A percentile compares a stretch with the other conserved stretches of the same genome.
phyloP scores from a whole-genome alignment of 2,888 invertebrate species.

The Drosophila aldrichi region DNA sequence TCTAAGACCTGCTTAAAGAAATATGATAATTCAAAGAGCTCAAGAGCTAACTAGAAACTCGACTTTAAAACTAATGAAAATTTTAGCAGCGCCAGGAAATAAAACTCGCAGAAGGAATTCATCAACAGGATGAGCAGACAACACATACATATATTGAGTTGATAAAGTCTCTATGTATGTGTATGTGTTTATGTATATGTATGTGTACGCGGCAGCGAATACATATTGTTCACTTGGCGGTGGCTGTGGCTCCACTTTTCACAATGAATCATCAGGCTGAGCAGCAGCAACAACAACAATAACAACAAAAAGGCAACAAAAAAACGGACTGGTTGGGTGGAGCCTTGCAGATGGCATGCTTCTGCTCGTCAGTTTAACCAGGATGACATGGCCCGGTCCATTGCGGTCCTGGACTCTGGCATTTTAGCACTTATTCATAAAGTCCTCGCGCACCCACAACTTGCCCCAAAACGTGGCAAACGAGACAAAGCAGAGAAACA shows the following conservation, averaged over 20 bases:
- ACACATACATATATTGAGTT: constrained; percentile 57
- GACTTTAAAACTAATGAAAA: constrained; percentile 6
- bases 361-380: constrained; percentile 85
- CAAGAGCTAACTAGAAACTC: background rate
- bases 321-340: background rate
- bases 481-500: constrained; percentile 25
- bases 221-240: constrained; percentile 57
- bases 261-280: constrained; percentile 75
- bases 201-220: constrained; percentile 31
- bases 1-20: background rate
- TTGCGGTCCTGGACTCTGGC: constrained; percentile 83
- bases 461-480: constrained; percentile 68
- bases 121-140: constrained; percentile 60
- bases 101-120: constrained; percentile 38
- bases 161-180: constrained; percentile 31
- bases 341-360: constrained; percentile 36
- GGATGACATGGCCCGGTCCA: constrained; percentile 84
- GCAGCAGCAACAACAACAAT: constrained; percentile 34
- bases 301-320: background rate
- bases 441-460: constrained; percentile 67
- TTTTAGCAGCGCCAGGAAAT: background rate
- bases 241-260: constrained; percentile 64
- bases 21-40: background rate
- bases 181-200: constrained; percentile 18
- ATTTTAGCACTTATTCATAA: constrained; percentile 83